A percentile compares a stretch with the other conserved stretches of the same genome.
These are phyloP conservation scores for Corythornis vintsioides DNA, from an alignment of 2,113 vertebrate genomes.

Conservation along the genomic window DNA sequence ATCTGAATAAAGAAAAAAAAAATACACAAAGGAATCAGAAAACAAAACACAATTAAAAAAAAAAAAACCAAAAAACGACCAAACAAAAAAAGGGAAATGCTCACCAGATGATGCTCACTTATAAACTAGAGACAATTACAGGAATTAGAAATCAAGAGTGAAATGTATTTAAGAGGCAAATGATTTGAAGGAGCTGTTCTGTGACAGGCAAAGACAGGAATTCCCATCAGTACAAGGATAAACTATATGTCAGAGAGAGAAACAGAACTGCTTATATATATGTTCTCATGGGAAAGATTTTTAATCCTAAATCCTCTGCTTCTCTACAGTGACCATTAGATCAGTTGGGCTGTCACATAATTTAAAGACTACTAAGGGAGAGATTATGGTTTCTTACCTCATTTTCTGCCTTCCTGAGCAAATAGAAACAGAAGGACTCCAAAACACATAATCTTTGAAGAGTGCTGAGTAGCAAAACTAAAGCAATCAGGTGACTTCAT, in stretches of 20 bases:
- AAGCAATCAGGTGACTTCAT: neutral
- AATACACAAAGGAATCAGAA: neutral
- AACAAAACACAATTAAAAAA: neutral
- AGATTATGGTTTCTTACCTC: neutral
- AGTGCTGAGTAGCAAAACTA: neutral
- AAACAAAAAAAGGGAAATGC: neutral
- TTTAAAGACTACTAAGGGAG: neutral
- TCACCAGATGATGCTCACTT: neutral
- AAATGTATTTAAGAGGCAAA: neutral
- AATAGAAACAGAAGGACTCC: neutral
- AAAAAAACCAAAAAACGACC: neutral
- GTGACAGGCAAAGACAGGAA: neutral
- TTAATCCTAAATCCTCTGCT: neutral
- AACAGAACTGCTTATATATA: neutral
- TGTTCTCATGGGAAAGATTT: neutral
- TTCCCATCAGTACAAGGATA: neutral
- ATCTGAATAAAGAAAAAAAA: slow-evolving; percentile 44
- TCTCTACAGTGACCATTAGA: neutral
- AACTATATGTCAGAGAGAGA: neutral
- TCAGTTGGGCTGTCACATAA: neutral
- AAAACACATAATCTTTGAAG: neutral
- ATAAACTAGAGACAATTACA: neutral
- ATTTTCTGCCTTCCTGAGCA: neutral
- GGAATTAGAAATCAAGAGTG: neutral
- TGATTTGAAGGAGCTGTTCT: neutral